phyloP scores from a whole-genome alignment of 2,797 vertebrate species.

The Anisognathus igniventris region DNA sequence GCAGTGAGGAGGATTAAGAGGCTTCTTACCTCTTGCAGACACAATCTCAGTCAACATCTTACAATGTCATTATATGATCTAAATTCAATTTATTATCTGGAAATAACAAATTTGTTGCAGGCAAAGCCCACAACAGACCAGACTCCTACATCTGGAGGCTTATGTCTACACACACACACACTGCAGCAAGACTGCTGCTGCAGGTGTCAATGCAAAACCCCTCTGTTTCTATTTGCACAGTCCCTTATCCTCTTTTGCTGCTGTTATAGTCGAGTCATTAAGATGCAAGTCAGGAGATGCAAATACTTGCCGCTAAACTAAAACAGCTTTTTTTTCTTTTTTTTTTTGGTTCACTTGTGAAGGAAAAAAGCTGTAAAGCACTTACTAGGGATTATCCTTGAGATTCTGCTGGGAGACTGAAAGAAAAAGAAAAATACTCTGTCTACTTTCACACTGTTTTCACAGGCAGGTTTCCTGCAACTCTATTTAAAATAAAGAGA shows the following conservation, averaged over 20 bases:
- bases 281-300: background rate
- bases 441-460: background rate
- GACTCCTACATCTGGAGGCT: background rate
- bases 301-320: background rate
- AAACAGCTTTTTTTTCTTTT: fast-evolving
- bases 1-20: background rate
- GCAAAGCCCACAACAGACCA: background rate
- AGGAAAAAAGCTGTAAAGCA: background rate
- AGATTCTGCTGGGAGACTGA: background rate
- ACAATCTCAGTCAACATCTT: background rate
- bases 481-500: background rate
- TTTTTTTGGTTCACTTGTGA: background rate
- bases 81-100: background rate
- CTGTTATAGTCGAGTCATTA: background rate
- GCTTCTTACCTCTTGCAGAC: background rate
- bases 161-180: background rate
- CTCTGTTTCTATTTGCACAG: background rate
- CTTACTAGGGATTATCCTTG: background rate
- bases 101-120: background rate
- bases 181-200: background rate
- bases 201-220: background rate
- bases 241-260: background rate
- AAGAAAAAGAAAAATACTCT: background rate
- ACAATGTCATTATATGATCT: background rate
- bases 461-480: background rate